A percentile compares a stretch with the other conserved stretches of the same genome.
phyloP scores from a whole-genome alignment of 2,113 vertebrate species.

The Barnardius zonarius region DNA sequence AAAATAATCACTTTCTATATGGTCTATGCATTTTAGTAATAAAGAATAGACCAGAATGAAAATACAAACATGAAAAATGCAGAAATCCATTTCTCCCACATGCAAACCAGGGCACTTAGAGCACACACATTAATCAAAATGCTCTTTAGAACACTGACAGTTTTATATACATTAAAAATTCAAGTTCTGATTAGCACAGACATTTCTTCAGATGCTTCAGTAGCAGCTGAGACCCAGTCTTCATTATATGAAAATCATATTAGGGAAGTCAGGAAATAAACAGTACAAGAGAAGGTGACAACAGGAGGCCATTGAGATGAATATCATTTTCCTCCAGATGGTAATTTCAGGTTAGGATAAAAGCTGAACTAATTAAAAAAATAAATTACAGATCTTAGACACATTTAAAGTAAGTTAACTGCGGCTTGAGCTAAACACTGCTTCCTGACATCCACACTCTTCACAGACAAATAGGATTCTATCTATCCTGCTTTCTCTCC shows the following conservation, averaged over 20 bases:
- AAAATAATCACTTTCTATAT: background rate
- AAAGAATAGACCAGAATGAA: background rate
- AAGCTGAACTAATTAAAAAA: background rate
- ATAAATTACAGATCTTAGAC: background rate
- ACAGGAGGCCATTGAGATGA: background rate
- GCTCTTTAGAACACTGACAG: background rate
- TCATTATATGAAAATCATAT: background rate
- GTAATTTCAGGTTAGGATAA: background rate
- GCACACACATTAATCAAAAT: background rate
- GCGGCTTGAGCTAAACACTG: background rate
- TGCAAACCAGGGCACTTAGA: background rate
- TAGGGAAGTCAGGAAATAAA: background rate
- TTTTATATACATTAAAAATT: background rate
- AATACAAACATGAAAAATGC: background rate
- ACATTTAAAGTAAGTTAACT: background rate
- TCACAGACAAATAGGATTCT: background rate
- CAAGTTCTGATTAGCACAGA: background rate
- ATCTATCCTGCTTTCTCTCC: background rate
- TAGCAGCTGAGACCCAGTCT: background rate
- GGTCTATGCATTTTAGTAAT: background rate
- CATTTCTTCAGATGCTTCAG: background rate
- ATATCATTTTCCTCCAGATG: background rate
- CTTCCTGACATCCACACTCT: background rate
- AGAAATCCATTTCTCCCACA: background rate
- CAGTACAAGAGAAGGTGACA: background rate